These are phyloP conservation scores for Carduelis carduelis DNA, from an alignment of 2,797 vertebrate species.

Conservation along the genomic window DNA sequence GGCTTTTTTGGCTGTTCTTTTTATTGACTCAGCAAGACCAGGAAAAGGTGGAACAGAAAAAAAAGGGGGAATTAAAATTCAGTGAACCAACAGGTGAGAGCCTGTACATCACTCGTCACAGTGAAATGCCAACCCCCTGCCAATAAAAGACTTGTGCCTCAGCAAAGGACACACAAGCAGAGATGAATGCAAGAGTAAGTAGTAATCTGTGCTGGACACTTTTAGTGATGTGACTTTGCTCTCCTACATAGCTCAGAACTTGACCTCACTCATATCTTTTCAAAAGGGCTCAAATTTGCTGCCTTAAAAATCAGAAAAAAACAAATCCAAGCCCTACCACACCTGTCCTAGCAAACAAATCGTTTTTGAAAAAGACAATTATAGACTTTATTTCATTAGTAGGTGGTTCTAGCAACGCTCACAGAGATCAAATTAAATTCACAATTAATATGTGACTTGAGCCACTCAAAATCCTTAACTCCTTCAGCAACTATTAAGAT, in stretches of 20 bases:
- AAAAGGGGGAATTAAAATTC: not conserved
- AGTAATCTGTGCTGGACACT: not conserved
- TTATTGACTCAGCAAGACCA: not conserved
- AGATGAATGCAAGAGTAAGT: not conserved
- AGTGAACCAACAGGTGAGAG: not conserved
- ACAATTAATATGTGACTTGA: not conserved
- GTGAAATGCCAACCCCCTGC: not conserved
- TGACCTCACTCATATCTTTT: not conserved
- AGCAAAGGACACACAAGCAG: not conserved
- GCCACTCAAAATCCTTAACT: not conserved
- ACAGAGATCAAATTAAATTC: not conserved
- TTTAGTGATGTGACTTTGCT: not conserved
- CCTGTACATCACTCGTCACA: fast-evolving
- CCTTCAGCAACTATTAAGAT: not conserved
- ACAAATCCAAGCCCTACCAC: not conserved
- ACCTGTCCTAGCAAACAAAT: not conserved
- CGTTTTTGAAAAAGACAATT: not conserved
- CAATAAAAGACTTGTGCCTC: not conserved
- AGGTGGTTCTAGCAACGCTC: not conserved
- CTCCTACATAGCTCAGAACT: not conserved
- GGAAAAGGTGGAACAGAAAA: not conserved
- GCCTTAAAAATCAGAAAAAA: not conserved
- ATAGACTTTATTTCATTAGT: not conserved
- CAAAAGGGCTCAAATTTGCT: not conserved
- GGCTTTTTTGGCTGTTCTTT: not conserved